These are phyloP conservation scores for Clytia hemisphaerica DNA, from an alignment of 30 jellyfish, hydroid and myxozoan genomes.

Conservation along the genomic window DNA sequence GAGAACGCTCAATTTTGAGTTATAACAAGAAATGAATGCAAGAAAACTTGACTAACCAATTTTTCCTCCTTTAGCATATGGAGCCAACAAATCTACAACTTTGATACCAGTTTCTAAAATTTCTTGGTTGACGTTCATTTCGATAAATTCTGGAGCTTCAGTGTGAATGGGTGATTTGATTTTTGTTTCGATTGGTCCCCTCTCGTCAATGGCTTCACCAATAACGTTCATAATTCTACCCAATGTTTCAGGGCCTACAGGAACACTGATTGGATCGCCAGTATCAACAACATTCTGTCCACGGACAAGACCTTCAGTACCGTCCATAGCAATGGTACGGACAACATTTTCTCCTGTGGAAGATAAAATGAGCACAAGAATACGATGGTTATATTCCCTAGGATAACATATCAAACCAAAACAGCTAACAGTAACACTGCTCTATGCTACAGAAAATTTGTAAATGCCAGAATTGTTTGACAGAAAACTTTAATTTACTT, in stretches of 20 bases:
- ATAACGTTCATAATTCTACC: constrained; percentile 99
- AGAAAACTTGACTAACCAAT: too few species aligned
- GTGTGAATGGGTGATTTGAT: constrained; percentile 95
- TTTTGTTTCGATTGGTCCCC: constrained; percentile 98
- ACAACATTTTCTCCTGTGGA: constrained; percentile 97
- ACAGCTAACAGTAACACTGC: too few species aligned
- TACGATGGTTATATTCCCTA: too few species aligned
- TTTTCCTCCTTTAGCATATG: constrained; percentile 99
- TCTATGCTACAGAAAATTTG: too few species aligned
- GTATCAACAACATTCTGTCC: constrained; percentile 93
- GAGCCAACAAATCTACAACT: constrained; percentile 99
- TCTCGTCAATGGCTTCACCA: constrained; percentile 99
- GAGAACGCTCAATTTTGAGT: too few species aligned
- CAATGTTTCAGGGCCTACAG: constrained; percentile 99
- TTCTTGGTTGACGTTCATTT: constrained; percentile 99
- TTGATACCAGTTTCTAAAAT: constrained; percentile 98
- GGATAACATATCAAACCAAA: too few species aligned
- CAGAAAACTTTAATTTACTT: too few species aligned
- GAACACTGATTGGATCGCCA: constrained; percentile 96
- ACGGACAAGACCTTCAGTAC: constrained; percentile 99
- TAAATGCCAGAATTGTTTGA: too few species aligned
- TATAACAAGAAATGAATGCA: too few species aligned
- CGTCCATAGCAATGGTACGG: constrained; percentile 99
- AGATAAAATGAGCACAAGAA: too few species aligned
- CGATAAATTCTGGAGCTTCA: constrained; percentile 99